These are phyloP conservation scores for Bos javanicus DNA, from an alignment of 2,113 vertebrate genomes.

Conservation along the genomic window DNA sequence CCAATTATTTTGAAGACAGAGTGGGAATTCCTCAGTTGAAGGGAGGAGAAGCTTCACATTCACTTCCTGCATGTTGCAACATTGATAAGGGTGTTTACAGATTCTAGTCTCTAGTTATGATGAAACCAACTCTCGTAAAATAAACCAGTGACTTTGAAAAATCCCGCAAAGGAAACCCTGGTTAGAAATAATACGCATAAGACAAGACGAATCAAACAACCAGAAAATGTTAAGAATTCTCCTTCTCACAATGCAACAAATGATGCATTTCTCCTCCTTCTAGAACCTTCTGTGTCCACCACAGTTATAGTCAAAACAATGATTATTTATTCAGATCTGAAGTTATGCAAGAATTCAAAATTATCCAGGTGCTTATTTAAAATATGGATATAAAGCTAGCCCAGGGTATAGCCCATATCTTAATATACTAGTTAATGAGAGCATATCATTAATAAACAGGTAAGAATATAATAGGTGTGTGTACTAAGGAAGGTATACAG, in stretches of 20 bases:
- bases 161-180: not conserved
- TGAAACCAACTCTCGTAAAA: not conserved
- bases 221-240: not conserved
- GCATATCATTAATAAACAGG: not conserved
- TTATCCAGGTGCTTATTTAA: not conserved
- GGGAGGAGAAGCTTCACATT: not conserved
- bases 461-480: not conserved
- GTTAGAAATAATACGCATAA: slow-evolving; percentile 1
- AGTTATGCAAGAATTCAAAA: slow-evolving; percentile 18
- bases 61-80: slow-evolving; percentile 2
- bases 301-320: not conserved
- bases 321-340: not conserved
- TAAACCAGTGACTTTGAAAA: not conserved
- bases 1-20: not conserved
- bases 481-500: not conserved
- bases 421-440: slow-evolving; percentile 13
- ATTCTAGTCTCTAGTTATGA: not conserved
- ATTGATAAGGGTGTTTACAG: not conserved
- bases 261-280: slow-evolving; percentile 5
- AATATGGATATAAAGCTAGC: not conserved
- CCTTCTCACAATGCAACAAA: not conserved
- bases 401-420: not conserved
- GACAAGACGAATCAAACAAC: not conserved
- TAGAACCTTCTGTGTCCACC: not conserved
- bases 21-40: not conserved